Percentiles rank a stretch among this genome's conserved stretches.
Conservation (phyloP, 2,888 invertebrate genomes). For the Chrysolina americana region DNA sequence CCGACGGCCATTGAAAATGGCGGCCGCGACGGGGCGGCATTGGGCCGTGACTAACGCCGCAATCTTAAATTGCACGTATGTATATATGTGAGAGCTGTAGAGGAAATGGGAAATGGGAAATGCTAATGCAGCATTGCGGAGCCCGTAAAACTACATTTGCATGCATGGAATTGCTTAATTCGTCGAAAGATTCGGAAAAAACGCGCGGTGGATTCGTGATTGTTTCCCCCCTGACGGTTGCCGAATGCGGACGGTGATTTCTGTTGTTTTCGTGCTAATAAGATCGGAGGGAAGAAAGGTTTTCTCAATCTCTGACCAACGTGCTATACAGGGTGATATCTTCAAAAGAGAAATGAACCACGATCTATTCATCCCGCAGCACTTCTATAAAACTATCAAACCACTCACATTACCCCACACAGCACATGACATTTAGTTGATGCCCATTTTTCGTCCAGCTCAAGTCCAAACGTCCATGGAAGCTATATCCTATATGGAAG, state of each 20-base stretch:
- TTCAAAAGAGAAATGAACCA: too few species aligned
- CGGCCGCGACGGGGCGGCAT: conserved; percentile 1
- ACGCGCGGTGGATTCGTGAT: conserved; percentile 13
- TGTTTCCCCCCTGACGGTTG: not conserved
- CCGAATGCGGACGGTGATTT: not conserved
- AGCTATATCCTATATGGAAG: too few species aligned
- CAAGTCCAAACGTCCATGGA: too few species aligned
- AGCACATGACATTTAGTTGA: too few species aligned
- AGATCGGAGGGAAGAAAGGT: not conserved
- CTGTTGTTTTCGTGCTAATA: not conserved
- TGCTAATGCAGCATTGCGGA: conserved; percentile 59
- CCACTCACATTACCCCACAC: too few species aligned
- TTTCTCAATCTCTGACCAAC: too few species aligned
- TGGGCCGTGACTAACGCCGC: conserved; percentile 57
- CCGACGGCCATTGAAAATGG: conserved; percentile 20
- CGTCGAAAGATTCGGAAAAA: conserved; percentile 30
- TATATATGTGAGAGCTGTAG: conserved; percentile 52
- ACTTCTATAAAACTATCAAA: too few species aligned
- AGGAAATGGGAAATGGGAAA: conserved; percentile 62
- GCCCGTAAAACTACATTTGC: conserved; percentile 58
- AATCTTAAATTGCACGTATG: conserved; percentile 59
- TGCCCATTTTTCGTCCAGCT: too few species aligned
- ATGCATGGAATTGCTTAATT: conserved; percentile 58
- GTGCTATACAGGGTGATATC: too few species aligned
- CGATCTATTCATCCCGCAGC: too few species aligned